Evolutionary conservation across 2,797 vertebrate genomes (phyloP), one percentile per base, ranked within the genome.

Genomic region (Urocyon cinereoargenteus): DNA sequence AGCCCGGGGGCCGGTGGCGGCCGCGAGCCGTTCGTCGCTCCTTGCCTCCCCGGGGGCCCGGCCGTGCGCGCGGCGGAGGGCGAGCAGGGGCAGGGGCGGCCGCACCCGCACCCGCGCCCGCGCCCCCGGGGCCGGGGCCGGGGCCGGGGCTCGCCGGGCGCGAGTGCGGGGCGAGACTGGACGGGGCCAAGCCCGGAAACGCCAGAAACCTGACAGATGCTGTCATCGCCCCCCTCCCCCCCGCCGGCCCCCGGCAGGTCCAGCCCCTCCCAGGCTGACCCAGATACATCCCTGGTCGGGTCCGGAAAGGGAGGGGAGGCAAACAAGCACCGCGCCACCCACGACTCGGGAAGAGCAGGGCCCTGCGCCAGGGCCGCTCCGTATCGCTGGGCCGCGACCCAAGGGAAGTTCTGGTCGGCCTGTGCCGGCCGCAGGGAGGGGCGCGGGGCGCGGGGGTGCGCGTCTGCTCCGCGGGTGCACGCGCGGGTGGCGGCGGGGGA

Each of bases 291-390:
- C 97, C 95, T 95, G 82, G 97, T 97, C 89, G 97, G 97, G 97
- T 98, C 98, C 97, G 98, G 98, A 98, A 98, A 98, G 98, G 98
- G 98, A 98, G 98, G 97, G 84, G 97, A 98, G 98, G 97, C 95
- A 98, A 98, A 87, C 96, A 70, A 97, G 96, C 90, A 86, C 95
- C 96, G 93, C 92, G 97, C 98, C 98, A 98, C 98, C 98, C 98
- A 98, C 98, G 97, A 97, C 97, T 98, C 96, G 98, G 98, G 97
- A 98, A 98, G 96, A 97, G 96, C 97, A 66, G 92, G 98, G 98
- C 98, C 95, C 68, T 0, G 73, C 12, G 97, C 98, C 98, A 98
- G 97, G 96, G 93, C 97, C 21, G 97, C 97, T 97, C 77, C 95
- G 12, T 98, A 98, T 98, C 97, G 70, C 97, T 97, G 90, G 97